Percentiles rank a stretch among this genome's conserved stretches.
phyloP scores from a whole-genome alignment of 2,113 vertebrate genomes.

The Periophthalmus modestus region DNA sequence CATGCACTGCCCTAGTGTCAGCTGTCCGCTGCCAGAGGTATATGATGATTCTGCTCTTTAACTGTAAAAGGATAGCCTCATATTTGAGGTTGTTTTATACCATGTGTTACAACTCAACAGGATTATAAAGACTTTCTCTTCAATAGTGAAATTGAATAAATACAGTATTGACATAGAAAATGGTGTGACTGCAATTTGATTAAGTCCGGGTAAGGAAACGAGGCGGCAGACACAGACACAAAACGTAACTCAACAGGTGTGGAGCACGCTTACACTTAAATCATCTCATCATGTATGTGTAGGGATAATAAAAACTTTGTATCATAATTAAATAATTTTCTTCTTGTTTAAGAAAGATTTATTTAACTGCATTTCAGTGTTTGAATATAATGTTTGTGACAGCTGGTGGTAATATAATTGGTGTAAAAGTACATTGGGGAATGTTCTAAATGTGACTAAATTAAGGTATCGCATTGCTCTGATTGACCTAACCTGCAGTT shows the following conservation, averaged over 20 bases:
- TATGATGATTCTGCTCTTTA: slow-evolving; percentile 78
- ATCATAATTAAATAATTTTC: background rate
- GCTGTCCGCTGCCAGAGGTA: slow-evolving; percentile 70
- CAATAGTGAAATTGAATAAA: slow-evolving; percentile 36
- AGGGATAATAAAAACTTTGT: slow-evolving; percentile 9
- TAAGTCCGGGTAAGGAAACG: slow-evolving; percentile 2
- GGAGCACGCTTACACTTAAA: slow-evolving; percentile 16
- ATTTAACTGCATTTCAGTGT: background rate
- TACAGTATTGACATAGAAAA: slow-evolving; percentile 19
- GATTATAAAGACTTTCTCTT: slow-evolving; percentile 20
- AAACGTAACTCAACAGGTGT: slow-evolving; percentile 13
- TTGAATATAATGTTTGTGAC: background rate
- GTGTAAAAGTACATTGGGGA: slow-evolving; percentile 2
- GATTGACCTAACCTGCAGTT: no score
- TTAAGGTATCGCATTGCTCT: slow-evolving; percentile 10
- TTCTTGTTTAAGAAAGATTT: background rate
- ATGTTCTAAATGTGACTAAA: slow-evolving; percentile 48
- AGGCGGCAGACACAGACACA: slow-evolving; percentile 23
- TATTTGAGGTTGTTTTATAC: slow-evolving; percentile 65
- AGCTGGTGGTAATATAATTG: slow-evolving; percentile 17
- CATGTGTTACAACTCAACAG: slow-evolving; percentile 53
- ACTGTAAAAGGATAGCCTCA: slow-evolving; percentile 72
- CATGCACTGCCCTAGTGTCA: slow-evolving; percentile 75
- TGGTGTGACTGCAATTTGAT: slow-evolving; percentile 13
- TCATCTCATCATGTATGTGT: slow-evolving; percentile 23